phyloP scores from a whole-genome alignment of 1,140 invertebrate species.

The Reticulitermes speratus region DNA sequence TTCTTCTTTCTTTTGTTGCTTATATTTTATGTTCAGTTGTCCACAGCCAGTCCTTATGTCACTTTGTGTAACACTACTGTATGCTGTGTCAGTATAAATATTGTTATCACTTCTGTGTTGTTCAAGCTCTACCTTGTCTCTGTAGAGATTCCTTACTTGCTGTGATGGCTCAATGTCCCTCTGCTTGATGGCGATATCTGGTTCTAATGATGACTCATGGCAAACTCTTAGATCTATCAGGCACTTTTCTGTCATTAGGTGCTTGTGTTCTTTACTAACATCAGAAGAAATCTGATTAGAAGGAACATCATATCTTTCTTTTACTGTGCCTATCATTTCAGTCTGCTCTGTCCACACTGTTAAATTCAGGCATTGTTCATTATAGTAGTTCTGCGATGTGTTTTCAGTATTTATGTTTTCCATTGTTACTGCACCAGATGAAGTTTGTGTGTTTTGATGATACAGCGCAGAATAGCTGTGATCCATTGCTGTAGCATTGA shows the following conservation, averaged over 20 bases:
- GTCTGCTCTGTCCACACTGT: constrained; percentile 43
- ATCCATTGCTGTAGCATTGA: constrained; percentile 30
- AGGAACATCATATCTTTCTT: constrained; percentile 40
- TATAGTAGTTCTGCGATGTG: constrained; percentile 25
- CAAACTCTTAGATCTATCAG: constrained; percentile 41
- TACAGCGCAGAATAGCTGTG: constrained; percentile 31
- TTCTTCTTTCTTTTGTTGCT: constrained; percentile 35
- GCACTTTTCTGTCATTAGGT: constrained; percentile 59
- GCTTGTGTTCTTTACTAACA: constrained; percentile 53
- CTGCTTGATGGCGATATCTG: constrained; percentile 37
- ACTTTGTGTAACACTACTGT: background rate
- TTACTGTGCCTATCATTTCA: constrained; percentile 40
- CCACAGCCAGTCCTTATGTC: background rate
- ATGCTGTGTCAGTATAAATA: background rate
- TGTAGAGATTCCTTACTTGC: background rate
- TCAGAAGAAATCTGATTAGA: background rate
- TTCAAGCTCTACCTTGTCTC: background rate
- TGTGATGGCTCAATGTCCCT: constrained; percentile 23
- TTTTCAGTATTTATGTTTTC: background rate
- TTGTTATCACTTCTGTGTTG: background rate
- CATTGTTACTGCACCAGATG: background rate
- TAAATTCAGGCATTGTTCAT: constrained; percentile 32
- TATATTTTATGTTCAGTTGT: background rate
- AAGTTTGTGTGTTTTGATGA: constrained; percentile 4
- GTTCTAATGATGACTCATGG: constrained; percentile 42